Percentiles rank a stretch among this genome's conserved stretches.
Conservation (phyloP, 2,797 vertebrate species). For the Discoglossus pictus region DNA sequence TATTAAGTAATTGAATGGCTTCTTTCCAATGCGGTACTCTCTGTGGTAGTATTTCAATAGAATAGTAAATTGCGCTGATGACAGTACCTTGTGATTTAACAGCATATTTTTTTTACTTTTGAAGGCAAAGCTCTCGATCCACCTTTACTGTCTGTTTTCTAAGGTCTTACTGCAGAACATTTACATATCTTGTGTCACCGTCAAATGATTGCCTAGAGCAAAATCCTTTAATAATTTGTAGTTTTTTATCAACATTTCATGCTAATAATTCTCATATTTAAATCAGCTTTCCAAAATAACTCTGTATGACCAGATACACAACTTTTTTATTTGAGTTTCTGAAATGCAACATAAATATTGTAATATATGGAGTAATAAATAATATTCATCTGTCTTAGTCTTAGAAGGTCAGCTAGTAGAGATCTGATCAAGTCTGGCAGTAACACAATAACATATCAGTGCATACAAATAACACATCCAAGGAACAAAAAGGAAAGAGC, state of each 20-base stretch:
- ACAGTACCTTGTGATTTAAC: conserved; percentile 33
- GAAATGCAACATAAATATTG: too few relatives aligned
- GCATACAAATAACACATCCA: too few relatives aligned
- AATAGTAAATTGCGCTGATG: conserved; percentile 30
- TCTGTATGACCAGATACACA: too few relatives aligned
- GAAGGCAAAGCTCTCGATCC: conserved; percentile 11
- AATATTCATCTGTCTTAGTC: too few relatives aligned
- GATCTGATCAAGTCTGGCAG: too few relatives aligned
- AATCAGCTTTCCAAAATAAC: too few relatives aligned
- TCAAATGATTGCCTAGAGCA: conserved; percentile 16
- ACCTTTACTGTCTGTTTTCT: conserved; percentile 5
- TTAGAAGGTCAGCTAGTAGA: too few relatives aligned
- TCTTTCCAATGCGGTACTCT: conserved; percentile 17
- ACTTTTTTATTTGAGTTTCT: too few relatives aligned
- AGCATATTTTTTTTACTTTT: conserved; percentile 18
- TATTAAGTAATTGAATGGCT: conserved; percentile 42
- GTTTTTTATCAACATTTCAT: conserved; percentile 8
- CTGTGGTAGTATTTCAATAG: conserved; percentile 17
- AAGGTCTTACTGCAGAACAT: background rate
- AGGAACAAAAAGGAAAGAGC: too few relatives aligned
- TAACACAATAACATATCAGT: too few relatives aligned
- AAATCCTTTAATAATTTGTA: conserved; percentile 11
- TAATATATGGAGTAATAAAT: too few relatives aligned
- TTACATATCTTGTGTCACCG: conserved; percentile 11
- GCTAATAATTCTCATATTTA: too few relatives aligned